phyloP scores from a whole-genome alignment of 2,797 vertebrate species.

The Anguilla marmorata region DNA sequence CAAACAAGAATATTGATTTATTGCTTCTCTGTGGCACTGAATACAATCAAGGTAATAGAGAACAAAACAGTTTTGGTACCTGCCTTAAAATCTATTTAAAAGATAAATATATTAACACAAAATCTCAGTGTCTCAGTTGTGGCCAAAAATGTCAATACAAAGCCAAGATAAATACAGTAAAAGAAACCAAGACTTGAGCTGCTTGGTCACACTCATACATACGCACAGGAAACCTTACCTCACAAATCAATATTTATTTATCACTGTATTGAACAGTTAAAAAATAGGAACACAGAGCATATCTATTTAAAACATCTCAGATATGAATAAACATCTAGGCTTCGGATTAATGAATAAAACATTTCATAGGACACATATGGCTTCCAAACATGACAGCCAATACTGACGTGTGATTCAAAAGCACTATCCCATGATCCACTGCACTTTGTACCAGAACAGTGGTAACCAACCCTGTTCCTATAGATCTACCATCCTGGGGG shows the following conservation, averaged over 20 bases:
- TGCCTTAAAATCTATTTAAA: conserved; percentile 30
- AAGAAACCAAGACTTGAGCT: conserved; percentile 6
- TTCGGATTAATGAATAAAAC: conserved; percentile 50
- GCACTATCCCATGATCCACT: conserved; percentile 40
- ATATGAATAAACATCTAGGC: conserved; percentile 50
- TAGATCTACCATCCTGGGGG: no score
- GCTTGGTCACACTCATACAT: conserved; percentile 23
- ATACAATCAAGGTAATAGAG: conserved; percentile 1
- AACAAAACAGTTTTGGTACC: conserved; percentile 4
- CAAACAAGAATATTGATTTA: conserved; percentile 11
- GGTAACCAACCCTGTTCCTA: no score
- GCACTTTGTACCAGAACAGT: conserved; percentile 3
- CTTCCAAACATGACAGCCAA: conserved; percentile 49
- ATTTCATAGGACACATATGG: conserved; percentile 48
- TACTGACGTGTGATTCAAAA: conserved; percentile 47
- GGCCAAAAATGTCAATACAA: conserved; percentile 25
- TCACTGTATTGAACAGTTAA: conserved; percentile 60
- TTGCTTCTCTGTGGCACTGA: not conserved
- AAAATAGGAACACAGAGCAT: conserved; percentile 57
- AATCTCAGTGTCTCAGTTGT: not conserved
- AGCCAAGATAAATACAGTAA: conserved; percentile 20
- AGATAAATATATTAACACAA: conserved; percentile 17
- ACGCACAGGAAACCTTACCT: conserved; percentile 10
- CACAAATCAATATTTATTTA: conserved; percentile 57
- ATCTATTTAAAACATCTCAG: conserved; percentile 65